Base-by-base conservation (phyloP, 2,888 invertebrate genomes). In the Salticus scenicus region DNA sequence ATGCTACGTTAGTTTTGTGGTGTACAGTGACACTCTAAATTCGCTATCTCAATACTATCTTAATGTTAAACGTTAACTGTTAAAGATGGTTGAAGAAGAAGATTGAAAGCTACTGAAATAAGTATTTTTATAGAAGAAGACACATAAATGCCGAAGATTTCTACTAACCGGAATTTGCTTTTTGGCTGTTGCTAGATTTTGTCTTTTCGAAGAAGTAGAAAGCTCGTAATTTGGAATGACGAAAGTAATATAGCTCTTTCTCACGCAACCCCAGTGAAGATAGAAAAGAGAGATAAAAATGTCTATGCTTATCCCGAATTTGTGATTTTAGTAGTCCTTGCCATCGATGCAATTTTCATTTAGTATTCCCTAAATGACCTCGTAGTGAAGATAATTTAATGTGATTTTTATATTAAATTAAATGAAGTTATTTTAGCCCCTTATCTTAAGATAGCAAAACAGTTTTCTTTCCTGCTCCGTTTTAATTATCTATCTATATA, bases 1-100 rank as follows among this genome's bases (percentile, higher is more conserved):
- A 57, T 24, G 57, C 57, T 7, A 57, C 57, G 57, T 57, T 57
- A 57, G 57, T 57, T 57, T 57, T 57, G 57, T 17, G 57, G 57
- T n/a, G 57, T 57, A 7, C 24, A 5, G 17, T 24, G 17, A 24
- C 57, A 4, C 57, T 17, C 57, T 2, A 1, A 24, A 12, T 24
- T 24, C 7, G 47, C 47, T 4, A 47, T 47, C 47, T 47, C 17
- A 47, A n/a, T 47, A 10, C 10, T 37, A 37, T 37, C 37, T n/a
- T 4, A 24, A 57, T 24, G 57, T 24, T 57, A 57, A n/a, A 20
- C 24, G 57, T 57, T 57, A 24, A 57, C 20, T 57, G 17, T 24
- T 24, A 2, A 12, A 37, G 37, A 37, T 47, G 1, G 42, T 2
- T 10, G 42, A 17, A 17, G 42, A 47, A 17, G 42, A 24, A 17